Base-by-base conservation (phyloP, 2,113 vertebrate genomes). In the Meles meles region DNA sequence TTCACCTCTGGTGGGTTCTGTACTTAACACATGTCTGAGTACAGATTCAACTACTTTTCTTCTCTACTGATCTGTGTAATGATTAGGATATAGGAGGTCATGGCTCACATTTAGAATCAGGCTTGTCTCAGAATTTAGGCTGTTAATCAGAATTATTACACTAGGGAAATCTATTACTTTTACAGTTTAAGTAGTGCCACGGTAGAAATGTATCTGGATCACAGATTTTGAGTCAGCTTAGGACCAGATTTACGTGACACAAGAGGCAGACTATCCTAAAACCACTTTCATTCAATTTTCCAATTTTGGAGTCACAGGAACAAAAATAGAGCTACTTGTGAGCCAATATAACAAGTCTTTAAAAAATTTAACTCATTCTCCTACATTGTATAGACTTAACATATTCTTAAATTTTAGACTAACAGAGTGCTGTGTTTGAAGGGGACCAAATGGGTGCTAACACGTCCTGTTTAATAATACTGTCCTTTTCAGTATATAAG, bases 11-110 rank as follows among this genome's bases (percentile, higher is more conserved):
- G 44, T 93, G 52, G 10, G 29, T 93, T 96, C 90, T 95, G 57
- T 86, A 55, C 69, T 90, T 97, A 90, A 96, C 74, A 95, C 71
- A 49, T 57, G 47, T 88, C 76, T 92, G 76, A 93, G 47, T 93
- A 96, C 6, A 90, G 96, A 97, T 92, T 87, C 80, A 94, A 89
- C 79, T 93, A 79, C n/a, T 96, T 97, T 97, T 98, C 96, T 97
- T 97, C 90, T 98, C 85, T 93, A 96, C 61, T 97, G 83, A 96
- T 84, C 92, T 94, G 65, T 67, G 49, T 84, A 96, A 96, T 92
- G 95, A 92, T 97, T 97, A 94, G 57, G 31, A 76, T 90, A 96
- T 27, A 93, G n/a, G 25, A 93, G 52, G 80, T 95, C 74, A 94
- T 49, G 67, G 96, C 61, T 96, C 74, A 97, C 57, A 88, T 97